Conservation (phyloP, 2,113 vertebrate species). For the Oriolus oriolus region DNA sequence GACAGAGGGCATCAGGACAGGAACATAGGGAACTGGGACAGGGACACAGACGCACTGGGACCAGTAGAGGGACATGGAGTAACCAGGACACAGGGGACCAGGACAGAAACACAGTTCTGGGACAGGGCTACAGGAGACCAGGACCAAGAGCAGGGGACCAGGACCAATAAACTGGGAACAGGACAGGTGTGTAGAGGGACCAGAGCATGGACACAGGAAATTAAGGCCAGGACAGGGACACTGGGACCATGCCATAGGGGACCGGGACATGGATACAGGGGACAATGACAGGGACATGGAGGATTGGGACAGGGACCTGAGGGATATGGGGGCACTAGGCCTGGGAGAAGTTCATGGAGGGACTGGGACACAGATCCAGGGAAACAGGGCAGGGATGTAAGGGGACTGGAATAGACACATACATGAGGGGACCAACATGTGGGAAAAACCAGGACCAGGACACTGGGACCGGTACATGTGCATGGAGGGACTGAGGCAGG, state of each 20-base stretch:
- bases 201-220: not conserved
- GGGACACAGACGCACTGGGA: not conserved
- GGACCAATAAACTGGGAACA: not conserved
- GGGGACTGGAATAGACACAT: not conserved
- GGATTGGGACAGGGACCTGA: not conserved
- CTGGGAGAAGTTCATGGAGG: not conserved
- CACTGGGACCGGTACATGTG: not conserved
- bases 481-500: not conserved
- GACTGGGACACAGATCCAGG: not conserved
- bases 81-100: not conserved
- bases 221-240: not conserved
- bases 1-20: not conserved
- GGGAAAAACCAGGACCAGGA: not conserved
- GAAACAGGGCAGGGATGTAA: not conserved
- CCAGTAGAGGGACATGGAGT: not conserved
- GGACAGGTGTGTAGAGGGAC: not conserved
- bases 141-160: not conserved
- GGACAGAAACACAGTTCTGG: not conserved
- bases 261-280: rapidly evolving
- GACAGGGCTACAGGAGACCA: not conserved
- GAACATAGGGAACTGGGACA: not conserved
- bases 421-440: not conserved
- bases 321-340: not conserved
- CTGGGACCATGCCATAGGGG: not conserved
- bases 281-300: not conserved